Evolutionary conservation across 2,888 invertebrate genomes (phyloP).

Genomic region (Megaustenia siamemsis): DNA sequence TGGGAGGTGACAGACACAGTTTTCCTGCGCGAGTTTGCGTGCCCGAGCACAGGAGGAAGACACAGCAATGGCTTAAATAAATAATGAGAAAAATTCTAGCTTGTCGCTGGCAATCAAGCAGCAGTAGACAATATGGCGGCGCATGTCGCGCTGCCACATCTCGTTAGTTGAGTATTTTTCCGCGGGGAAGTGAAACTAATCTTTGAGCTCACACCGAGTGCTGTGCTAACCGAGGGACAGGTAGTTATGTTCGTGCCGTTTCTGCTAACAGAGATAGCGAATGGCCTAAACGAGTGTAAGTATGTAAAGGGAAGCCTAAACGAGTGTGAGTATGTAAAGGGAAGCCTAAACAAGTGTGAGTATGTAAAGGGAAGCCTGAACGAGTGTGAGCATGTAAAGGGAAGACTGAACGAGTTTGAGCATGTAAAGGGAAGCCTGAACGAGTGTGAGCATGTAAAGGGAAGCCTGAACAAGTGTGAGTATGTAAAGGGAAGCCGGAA

Average conservation of each 20-base stretch:
- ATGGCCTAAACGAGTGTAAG: background rate
- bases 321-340: no score
- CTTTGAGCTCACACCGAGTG: slow-evolving; percentile 1
- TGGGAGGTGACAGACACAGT: background rate
- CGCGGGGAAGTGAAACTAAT: slow-evolving; percentile 9
- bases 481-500: no score
- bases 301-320: no score
- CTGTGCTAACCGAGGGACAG: background rate
- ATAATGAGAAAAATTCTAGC: slow-evolving; percentile 24
- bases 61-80: slow-evolving; percentile 4
- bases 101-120: slow-evolving; percentile 40
- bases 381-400: no score
- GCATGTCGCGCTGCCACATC: slow-evolving; percentile 45
- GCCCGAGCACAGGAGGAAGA: background rate
- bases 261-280: background rate
- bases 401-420: no score
- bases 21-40: background rate
- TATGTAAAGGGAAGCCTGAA: no score
- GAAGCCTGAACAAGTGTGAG: no score
- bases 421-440: no score
- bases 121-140: slow-evolving; percentile 50
- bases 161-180: slow-evolving; percentile 17
- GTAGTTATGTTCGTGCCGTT: slow-evolving; percentile 6
- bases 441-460: no score
- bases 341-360: no score